Base-by-base conservation (phyloP, 2,888 invertebrate species). In the Lepetodrilus schrolli region DNA sequence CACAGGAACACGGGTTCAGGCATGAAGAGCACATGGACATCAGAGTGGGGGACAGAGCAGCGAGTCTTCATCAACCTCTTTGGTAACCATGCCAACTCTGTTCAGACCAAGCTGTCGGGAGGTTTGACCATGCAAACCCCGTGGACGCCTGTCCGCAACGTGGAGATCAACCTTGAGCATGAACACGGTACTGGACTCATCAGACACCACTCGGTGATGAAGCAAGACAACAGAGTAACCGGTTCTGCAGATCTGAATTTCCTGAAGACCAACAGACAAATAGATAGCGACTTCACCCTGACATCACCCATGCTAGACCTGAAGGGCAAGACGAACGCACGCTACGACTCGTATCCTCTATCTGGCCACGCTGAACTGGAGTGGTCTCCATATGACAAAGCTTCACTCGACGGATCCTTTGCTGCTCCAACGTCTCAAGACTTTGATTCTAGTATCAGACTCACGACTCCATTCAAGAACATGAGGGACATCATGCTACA, bases 331-430 rank as follows among this genome's bases (percentile, higher is more conserved):
- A 5, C 80, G n/a, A 76, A 73, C 21, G 34, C 78, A 23, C 74
- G 75, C 20, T 80, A 79, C 70, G 43, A 30, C 20, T 17, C 37
- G 7, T 79, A 74, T 50, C 85, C 85, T 37, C 38, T 73, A 51
- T 80, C 77, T 3, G 81, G 74, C 1, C 75, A 79, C 30, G 58
- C 51, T 17, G 77, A 79, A 70, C 10, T 81, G 21, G 66, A 72
- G 23, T 76, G 78, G 78, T 48, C 75, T 7, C 78, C 78, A 17
- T 58, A 68, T 26, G 49, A 70, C 30, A 78, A 65, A 34, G 58
- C 83, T 36, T 72, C 75, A 2, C 34, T 84, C 0, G 83, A 82
- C 65, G 77, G 85, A 2, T 76, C 74, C 10, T 8, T 82, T 47
- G 74, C 71, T 47, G 58, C 58, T 26, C 70, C 49, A 66, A 66